Evolutionary conservation across 2,888 invertebrate species (phyloP), one percentile per base, ranked within the genome.

Genomic region (Andricus quercusramuli): DNA sequence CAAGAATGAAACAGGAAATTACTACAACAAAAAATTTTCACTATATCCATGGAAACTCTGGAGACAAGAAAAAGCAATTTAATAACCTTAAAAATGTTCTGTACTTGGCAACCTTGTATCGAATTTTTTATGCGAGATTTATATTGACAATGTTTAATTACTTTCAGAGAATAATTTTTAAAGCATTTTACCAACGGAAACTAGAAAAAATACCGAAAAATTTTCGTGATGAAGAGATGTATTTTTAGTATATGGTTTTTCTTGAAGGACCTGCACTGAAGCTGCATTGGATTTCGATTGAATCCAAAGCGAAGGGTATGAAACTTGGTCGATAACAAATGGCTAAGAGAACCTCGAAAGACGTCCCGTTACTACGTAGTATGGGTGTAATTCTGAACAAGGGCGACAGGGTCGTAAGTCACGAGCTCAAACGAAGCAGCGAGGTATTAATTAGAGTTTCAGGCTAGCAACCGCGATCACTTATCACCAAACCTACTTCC

Each of bases 371-470:
- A 84, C 82, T 87, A 85, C 86, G 86, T 86, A 88, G 88, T 89
- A 89, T 86, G 87, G 86, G 85, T 89, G 90, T 90, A 90, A 91
- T 91, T 91, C 90, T 86, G 88, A 85, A 85, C 82, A 86, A 79
- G 81, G 87, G 84, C 87, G 89, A 90, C 90, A 88, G 89, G 89
- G 89, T 91, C 92, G 90, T 92, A 92, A 91, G 91, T 92, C 91
- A 92, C 89, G 83, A 89, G 90, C 91, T 92, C 91, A 90, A 91
- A 92, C 92, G 91, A 91, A 91, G 90, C 91, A 90, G 89, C 89
- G 88, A 90, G 91, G 92, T 92, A 92, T 92, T 92, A 92, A 92
- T 92, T 92, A 92, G 90, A 91, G 91, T 91, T 92, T 90, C 92
- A 88, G 88, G 84, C 88, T 86, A 85, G 87, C 86, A 89, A 91